Conservation (phyloP, 1,140 invertebrate species). For the Papilio polyxenes region DNA sequence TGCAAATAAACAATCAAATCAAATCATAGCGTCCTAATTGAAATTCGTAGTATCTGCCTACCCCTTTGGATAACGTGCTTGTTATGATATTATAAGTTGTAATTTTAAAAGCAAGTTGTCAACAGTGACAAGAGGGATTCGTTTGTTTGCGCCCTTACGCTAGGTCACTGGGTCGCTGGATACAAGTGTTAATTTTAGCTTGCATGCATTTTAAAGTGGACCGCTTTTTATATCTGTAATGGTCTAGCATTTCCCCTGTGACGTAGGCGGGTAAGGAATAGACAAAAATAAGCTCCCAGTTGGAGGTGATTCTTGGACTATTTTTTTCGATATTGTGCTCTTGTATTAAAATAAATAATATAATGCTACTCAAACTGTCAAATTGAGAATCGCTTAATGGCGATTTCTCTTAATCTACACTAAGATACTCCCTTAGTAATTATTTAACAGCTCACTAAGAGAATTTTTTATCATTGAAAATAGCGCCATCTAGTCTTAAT, state of each 20-base stretch:
- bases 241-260: conserved; percentile 5
- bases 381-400: too few species aligned
- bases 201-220: conserved; percentile 31
- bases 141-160: conserved; percentile 19
- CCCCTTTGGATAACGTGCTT: background rate
- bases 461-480: too few species aligned
- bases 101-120: background rate
- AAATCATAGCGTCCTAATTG: too few species aligned
- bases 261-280: background rate
- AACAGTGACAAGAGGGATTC: background rate
- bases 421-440: too few species aligned
- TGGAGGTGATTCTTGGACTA: background rate
- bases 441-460: too few species aligned
- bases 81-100: background rate
- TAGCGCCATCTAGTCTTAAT: too few species aligned
- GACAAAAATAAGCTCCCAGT: conserved; percentile 2
- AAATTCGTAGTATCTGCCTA: too few species aligned
- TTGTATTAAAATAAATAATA: background rate
- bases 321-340: background rate
- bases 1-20: too few species aligned
- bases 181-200: conserved; percentile 21
- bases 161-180: conserved; percentile 27
- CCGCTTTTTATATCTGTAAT: conserved; percentile 31
- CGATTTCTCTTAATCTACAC: too few species aligned
- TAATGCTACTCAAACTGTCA: too few species aligned